Percentiles rank a stretch among this genome's conserved stretches.
Evolutionary conservation across 2,888 invertebrate genomes (phyloP).

Genomic region (Drosophila phalerata): DNA sequence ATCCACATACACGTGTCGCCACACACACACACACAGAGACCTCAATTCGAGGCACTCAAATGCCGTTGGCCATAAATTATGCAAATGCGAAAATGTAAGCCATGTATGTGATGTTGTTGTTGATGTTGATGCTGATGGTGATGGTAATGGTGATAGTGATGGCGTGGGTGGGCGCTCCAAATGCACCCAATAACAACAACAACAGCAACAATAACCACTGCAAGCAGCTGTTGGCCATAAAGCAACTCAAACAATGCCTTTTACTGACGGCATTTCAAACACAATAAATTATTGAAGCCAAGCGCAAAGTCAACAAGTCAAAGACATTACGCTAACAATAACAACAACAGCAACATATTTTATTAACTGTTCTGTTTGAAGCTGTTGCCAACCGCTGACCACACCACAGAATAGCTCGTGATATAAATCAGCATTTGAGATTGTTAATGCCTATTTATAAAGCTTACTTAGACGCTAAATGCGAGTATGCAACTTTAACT

Average conservation of each 20-base stretch:
- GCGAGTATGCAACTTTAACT: constrained; percentile 39
- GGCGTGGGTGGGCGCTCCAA: constrained; percentile 66
- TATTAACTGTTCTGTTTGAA: constrained; percentile 28
- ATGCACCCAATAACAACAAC: constrained; percentile 32
- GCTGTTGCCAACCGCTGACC: constrained; percentile 57
- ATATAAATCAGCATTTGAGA: constrained; percentile 71
- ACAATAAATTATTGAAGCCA: constrained; percentile 78
- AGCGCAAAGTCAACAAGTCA: constrained; percentile 74
- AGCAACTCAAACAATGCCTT: constrained; percentile 72
- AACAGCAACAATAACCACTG: constrained; percentile 15
- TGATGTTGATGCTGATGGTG: neutral
- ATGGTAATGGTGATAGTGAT: neutral
- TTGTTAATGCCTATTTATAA: constrained; percentile 55
- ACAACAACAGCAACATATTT: constrained; percentile 24
- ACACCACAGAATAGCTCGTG: constrained; percentile 45
- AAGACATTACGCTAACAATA: constrained; percentile 63
- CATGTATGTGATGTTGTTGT: constrained; percentile 1
- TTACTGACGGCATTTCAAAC: constrained; percentile 71
- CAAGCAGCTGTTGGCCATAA: constrained; percentile 69
- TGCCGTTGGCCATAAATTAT: constrained; percentile 52
- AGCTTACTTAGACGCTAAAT: constrained; percentile 29
- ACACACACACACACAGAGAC: constrained; percentile 10
- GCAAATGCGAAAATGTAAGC: constrained; percentile 39
- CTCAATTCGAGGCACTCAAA: constrained; percentile 22
- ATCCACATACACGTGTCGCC: constrained; percentile 44